Conservation (phyloP, 2,797 vertebrate genomes). For the Sebastes matsubarae region DNA sequence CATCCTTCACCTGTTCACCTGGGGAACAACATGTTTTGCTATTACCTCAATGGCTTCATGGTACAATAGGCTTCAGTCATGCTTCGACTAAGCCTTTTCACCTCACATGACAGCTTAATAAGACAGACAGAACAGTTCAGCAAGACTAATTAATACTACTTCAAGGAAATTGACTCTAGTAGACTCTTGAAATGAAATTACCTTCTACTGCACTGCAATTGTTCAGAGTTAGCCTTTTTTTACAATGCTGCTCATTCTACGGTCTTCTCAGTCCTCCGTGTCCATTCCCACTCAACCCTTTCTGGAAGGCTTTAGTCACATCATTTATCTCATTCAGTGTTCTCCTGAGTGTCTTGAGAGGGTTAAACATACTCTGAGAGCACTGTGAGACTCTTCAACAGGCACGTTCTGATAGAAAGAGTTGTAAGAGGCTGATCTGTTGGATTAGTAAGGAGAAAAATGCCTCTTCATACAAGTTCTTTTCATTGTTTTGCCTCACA, state of each 20-base stretch:
- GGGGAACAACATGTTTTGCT: neutral
- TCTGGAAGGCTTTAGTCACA: neutral
- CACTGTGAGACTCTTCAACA: neutral
- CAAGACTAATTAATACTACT: neutral
- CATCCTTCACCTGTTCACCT: neutral
- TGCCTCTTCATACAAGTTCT: neutral
- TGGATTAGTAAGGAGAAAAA: neutral
- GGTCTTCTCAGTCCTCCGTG: neutral
- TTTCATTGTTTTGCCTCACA: neutral
- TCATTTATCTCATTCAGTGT: neutral
- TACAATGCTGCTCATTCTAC: neutral
- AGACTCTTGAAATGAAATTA: conserved; percentile 6
- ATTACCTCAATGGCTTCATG: neutral
- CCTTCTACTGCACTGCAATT: neutral
- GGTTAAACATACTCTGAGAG: neutral
- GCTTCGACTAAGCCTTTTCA: neutral
- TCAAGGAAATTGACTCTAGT: neutral
- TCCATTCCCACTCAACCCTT: neutral
- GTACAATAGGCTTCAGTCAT: conserved; percentile 19
- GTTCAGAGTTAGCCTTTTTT: neutral
- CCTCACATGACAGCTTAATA: conserved; percentile 31
- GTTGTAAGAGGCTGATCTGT: neutral
- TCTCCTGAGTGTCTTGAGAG: conserved; percentile 4
- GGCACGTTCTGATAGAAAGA: neutral
- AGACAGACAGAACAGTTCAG: neutral